Evolutionary conservation across 2,113 vertebrate genomes (phyloP), one percentile per base, ranked within the genome.

Genomic region (Varanus komodoensis): DNA sequence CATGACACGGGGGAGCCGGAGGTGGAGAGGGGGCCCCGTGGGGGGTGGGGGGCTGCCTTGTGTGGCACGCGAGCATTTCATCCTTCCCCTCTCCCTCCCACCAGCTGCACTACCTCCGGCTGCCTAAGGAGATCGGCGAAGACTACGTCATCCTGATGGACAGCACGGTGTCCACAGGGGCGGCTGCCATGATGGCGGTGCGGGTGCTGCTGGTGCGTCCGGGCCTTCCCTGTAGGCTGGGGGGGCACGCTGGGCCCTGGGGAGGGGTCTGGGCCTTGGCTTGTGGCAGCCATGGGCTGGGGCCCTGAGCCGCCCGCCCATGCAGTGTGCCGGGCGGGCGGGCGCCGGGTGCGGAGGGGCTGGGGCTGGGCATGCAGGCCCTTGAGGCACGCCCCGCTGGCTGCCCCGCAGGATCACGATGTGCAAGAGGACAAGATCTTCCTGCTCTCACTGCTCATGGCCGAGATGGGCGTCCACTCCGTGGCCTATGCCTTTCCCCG

Each of bases 61-160:
- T 52, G 52, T 19, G 79, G n/a, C 21, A 50, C 54, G 15, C 0
- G 61, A 64, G 61, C 61, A 3, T 64, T 5, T 3, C 61, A n/a
- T 57, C 48, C 8, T 21, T 6, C 2, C 19, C 7, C n/a, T 15
- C 32, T 8, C 50, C 32, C 15, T 14, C n/a, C n/a, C n/a, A n/a
- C n/a, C 94, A 99, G 98, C 97, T 99, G 1, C 98, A 98, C 95
- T 98, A 98, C 95, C 97, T 99, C 48, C 98, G 98, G 61, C 96
- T 99, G 84, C 98, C 98, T 32, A 98, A 98, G 96, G 98, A 99
- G 94, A 98, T 99, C 95, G 98, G 97, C 0, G 98, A 99, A 82
- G 98, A 99, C 96, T 98, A 98, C 1, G 98, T 99, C 74, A 98
- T 99, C 91, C 97, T 99, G 84, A 98, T 99, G 98, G 98, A 99